phyloP scores from a whole-genome alignment of 2,888 invertebrate genomes.

The Linnaemya vulpina region DNA sequence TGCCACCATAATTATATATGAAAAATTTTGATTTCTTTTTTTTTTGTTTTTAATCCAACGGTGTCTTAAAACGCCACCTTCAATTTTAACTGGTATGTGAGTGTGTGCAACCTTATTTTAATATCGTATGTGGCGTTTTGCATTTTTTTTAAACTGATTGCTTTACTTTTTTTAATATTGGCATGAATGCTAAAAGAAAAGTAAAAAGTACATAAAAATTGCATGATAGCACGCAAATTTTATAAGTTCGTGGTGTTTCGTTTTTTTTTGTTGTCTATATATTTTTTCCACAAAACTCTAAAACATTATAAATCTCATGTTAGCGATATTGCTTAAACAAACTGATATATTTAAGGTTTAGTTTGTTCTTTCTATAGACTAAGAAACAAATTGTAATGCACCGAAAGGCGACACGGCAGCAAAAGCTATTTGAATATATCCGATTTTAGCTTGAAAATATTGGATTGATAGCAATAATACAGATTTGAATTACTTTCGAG shows the following conservation, averaged over 20 bases:
- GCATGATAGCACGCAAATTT: constrained; percentile 83
- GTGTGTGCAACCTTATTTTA: constrained; percentile 48
- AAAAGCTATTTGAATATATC: no score
- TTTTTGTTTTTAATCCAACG: constrained; percentile 17
- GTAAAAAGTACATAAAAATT: constrained; percentile 73
- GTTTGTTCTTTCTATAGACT: background rate
- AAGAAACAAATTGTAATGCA: background rate
- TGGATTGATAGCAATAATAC: no score
- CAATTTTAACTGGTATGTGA: constrained; percentile 15
- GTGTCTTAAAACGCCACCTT: constrained; percentile 51
- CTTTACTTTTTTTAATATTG: constrained; percentile 43
- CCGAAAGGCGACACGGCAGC: constrained; percentile 5
- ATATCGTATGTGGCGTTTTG: constrained; percentile 47
- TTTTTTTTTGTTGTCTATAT: constrained; percentile 11
- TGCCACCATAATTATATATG: constrained; percentile 50
- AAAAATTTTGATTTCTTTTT: constrained; percentile 23
- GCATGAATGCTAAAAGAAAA: constrained; percentile 50
- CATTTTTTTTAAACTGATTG: constrained; percentile 41
- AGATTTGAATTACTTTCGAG: no score
- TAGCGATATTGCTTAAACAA: constrained; percentile 61
- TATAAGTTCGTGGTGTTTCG: constrained; percentile 73
- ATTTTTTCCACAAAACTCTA: constrained; percentile 38
- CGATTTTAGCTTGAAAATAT: no score
- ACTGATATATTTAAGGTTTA: constrained; percentile 27
- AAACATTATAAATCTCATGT: constrained; percentile 61